Evolutionary conservation across 2,888 invertebrate species (phyloP), one percentile per base, ranked within the genome.

Genomic region (Agrochola litura): DNA sequence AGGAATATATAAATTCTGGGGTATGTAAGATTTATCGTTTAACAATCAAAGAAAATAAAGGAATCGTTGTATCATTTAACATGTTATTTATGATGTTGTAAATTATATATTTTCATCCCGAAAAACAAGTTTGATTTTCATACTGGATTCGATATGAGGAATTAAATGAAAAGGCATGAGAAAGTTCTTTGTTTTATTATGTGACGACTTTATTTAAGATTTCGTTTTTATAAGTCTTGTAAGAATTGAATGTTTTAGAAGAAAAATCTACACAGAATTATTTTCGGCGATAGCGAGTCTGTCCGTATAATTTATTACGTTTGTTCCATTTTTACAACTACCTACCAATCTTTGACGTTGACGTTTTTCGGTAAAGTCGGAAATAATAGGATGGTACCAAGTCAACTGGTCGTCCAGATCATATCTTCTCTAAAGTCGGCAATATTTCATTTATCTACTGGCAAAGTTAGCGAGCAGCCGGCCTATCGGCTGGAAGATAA

Each of bases 1-100:
- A 49, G 37, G 22, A 46, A 43, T 67, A 72, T 72, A 81, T 54
- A 58, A 22, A 72, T 41, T 82, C n/a, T 52, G 1, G 16, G 14
- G 14, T 68, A 12, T 19, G 30, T 30, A 67, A 73, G 68, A 77
- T 68, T 84, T 77, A 84, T 81, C 43, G 25, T 60, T 61, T 43
- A 52, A 63, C 70, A 87, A 75, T 76, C 73, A 56, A 68, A 46
- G 30, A 58, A 71, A 60, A 61, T 75, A 75, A 73, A 77, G 49
- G 56, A 76, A 46, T 56, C 37, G 19, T 22, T 37, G 61, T 68
- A 67, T 54, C 64, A 61, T 43, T 54, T 71, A 73, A 74, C n/a
- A 74, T 41, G 9, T 84, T 65, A 79, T 84, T 84, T 83, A 86
- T 54, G 61, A 71, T 72, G 64, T 63, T 79, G 61, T 79, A 76